phyloP scores from a whole-genome alignment of 2,797 vertebrate species.

The Lates japonicus region DNA sequence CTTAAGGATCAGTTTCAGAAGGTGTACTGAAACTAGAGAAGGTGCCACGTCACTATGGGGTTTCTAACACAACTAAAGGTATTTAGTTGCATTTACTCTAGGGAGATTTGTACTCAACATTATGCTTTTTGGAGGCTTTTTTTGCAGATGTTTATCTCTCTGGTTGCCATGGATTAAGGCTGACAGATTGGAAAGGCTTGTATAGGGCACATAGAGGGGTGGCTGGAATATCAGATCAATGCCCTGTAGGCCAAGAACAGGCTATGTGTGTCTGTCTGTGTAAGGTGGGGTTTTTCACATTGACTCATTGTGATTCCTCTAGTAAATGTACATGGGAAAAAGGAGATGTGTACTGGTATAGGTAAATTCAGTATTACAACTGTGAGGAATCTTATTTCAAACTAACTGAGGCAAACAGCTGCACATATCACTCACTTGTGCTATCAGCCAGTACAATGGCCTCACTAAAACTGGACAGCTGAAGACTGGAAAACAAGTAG shows the following conservation, averaged over 20 bases:
- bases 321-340: conserved; percentile 33
- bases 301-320: conserved; percentile 42
- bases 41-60: conserved; percentile 13
- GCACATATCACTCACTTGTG: conserved; percentile 17
- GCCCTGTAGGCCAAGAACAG: conserved; percentile 50
- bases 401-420: conserved; percentile 66
- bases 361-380: conserved; percentile 32
- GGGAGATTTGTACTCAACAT: conserved; percentile 47
- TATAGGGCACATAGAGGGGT: conserved; percentile 60
- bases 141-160: conserved; percentile 51
- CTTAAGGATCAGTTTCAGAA: conserved; percentile 47
- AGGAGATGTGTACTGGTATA: conserved; percentile 63
- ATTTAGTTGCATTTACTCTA: conserved; percentile 51
- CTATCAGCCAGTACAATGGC: conserved; percentile 4
- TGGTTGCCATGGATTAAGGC: conserved; percentile 62
- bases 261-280: conserved; percentile 1
- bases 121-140: conserved; percentile 60
- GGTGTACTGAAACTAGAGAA: conserved; percentile 17
- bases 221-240: conserved; percentile 65
- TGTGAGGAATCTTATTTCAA: conserved; percentile 58
- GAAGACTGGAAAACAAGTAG: background rate
- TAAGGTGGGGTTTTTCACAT: conserved; percentile 14
- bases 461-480: conserved; percentile 3
- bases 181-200: conserved; percentile 73
- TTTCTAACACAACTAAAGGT: conserved; percentile 44